Base-by-base conservation (phyloP, 2,113 vertebrate species). In the Geococcyx californianus region DNA sequence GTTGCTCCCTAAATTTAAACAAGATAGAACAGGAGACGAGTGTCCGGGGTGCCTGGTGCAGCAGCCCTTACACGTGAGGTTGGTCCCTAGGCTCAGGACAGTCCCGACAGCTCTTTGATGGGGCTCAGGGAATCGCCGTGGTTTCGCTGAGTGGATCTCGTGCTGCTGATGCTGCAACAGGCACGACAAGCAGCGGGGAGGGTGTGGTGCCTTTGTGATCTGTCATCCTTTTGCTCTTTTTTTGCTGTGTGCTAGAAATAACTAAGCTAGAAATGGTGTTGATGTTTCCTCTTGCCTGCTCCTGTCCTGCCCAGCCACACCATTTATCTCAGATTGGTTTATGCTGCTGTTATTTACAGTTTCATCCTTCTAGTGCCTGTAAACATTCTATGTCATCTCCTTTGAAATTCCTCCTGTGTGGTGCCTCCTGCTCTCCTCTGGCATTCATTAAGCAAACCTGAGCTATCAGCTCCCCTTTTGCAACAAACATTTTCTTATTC, bases 191-290 rank as follows among this genome's bases (percentile, higher is more conserved):
- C 69, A 8, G 8, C 7, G 5, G 44, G 36, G 44, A 73, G 25
- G 12, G 20, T 11, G n/a, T 26, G 1, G 24, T 0, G 0, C 56
- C 58, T 54, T 26, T 40, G 33, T 0, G 0, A 26, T 25, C 68
- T 29, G 49, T 23, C 21, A 2, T 36, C 56, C 26, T 26, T 73
- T 29, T 45, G 68, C 42, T 80, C 47, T 54, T 59, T 59, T 38
- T 42, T 34, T 6, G 16, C 16, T 19, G 21, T 55, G 24, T 49
- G 40, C 66, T 54, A 23, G 44, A 77, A 90, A 77, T 59, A 77
- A 68, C 54, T 6, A 13, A n/a, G 14, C 70, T 66, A 66, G 81
- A 93, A 87, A 42, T 5, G 40, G 49, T 47, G 64, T 9, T 28
- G 63, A 12, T 76, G 68, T 59, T 76, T 38, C 60, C 66, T 63